Percentiles rank a stretch among this genome's conserved stretches.
Conservation (phyloP, 2,797 vertebrate species). For the Margarornis squamiger region DNA sequence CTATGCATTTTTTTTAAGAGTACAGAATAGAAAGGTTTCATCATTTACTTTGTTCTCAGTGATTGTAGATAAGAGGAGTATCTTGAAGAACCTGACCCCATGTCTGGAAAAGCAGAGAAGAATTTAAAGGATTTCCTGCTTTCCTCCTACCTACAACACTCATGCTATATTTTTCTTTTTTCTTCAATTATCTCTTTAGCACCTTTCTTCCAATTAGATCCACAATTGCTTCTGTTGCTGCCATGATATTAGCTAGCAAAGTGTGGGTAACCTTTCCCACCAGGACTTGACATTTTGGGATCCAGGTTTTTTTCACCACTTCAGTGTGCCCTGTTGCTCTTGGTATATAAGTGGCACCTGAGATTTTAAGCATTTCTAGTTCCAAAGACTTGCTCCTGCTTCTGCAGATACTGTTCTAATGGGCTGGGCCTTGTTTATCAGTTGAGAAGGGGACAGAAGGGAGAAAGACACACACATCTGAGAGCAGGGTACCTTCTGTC, state of each 20-base stretch:
- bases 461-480: background rate
- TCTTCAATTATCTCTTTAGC: conserved; percentile 53
- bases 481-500: background rate
- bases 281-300: conserved; percentile 40
- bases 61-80: conserved; percentile 63
- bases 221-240: conserved; percentile 63
- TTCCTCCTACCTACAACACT: conserved; percentile 48
- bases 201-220: conserved; percentile 51
- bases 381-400: conserved; percentile 62
- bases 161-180: background rate
- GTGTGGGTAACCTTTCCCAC: conserved; percentile 51
- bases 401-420: conserved; percentile 45
- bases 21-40: conserved; percentile 70
- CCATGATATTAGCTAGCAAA: conserved; percentile 10
- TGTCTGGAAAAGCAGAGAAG: conserved; percentile 62
- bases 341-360: conserved; percentile 14
- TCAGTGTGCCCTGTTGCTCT: background rate
- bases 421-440: conserved; percentile 42
- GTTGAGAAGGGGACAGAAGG: conserved; percentile 8
- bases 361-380: conserved; percentile 62
- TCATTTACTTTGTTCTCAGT: conserved; percentile 68
- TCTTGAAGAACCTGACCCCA: conserved; percentile 53
- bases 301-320: conserved; percentile 42
- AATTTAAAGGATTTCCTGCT: conserved; percentile 61
- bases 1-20: conserved; percentile 70